Base-by-base conservation (phyloP, 1,140 invertebrate genomes). In the Zeugodacus cucurbitae region DNA sequence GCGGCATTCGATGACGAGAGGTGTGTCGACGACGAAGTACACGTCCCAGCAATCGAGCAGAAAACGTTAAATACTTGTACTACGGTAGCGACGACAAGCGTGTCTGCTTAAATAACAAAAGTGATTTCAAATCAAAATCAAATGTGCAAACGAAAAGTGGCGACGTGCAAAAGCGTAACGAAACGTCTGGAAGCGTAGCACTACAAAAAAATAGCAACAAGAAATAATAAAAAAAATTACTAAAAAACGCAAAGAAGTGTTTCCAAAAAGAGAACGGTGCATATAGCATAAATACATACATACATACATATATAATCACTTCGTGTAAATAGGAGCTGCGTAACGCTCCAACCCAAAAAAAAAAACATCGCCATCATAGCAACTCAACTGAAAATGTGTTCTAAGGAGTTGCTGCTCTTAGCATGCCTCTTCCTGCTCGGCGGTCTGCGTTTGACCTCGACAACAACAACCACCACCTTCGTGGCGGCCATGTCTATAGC, bases 401-500 rank as follows among this genome's bases (percentile, higher is more conserved):
- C 89, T 7, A 88, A 87, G 20, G 87, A 88, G 37, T 29, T 89
- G 44, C 34, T 89, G 32, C 88, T 89, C 26, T 70, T 91, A 87
- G 88, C 90, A n/a, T 89, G 89, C 58, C 88, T 90, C 48, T 48
- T 92, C 37, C 88, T 93, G 62, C 89, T 90, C 70, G 90, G 92
- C 20, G 91, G 91, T 32, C 87, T 91, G 41, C 90, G 92, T 0
- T 87, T 92, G 64, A 92, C 90, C 22, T 91, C 90, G 14, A 91
- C 91, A 11, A 90, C 91, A 22, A 92, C 91, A n/a, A 92, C 91
- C 10, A 91, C 90, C 32, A 91, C 91, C 3, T 62, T 93, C 37
- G 92, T 93, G 32, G 91, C 91, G 7, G 91, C 92, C 64, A 93
- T 93, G 92, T 91, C 92, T 26, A 93, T 91, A 64, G 91, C 91